Evolutionary conservation across 2,797 vertebrate genomes (phyloP).

Genomic region (Coendou prehensilis): DNA sequence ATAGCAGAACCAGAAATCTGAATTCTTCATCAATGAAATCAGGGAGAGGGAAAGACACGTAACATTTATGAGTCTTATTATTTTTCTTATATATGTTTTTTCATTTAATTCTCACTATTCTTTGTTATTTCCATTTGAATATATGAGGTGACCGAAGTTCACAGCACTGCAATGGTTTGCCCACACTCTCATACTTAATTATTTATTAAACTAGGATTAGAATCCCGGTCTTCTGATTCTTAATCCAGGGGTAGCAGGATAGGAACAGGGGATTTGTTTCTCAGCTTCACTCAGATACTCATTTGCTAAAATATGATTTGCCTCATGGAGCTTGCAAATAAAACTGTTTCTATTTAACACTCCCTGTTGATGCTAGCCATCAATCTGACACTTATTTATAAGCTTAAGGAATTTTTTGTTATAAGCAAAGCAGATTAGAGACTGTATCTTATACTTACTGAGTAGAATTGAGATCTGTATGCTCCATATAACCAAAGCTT

Average conservation of each 20-base stretch:
- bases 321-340: constrained; percentile 57
- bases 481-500: constrained; percentile 40
- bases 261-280: constrained; percentile 56
- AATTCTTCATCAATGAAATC: neutral
- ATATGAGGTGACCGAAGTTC: constrained; percentile 39
- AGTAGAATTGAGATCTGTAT: constrained; percentile 28
- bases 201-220: constrained; percentile 52
- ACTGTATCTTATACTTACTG: neutral
- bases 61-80: constrained; percentile 18
- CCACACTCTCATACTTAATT: constrained; percentile 2
- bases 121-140: constrained; percentile 33
- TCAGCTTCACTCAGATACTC: constrained; percentile 56
- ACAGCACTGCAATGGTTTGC: neutral
- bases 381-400: neutral
- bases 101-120: constrained; percentile 32
- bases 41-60: constrained; percentile 27
- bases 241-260: neutral
- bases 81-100: constrained; percentile 41
- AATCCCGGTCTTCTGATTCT: constrained; percentile 60
- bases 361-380: constrained; percentile 46
- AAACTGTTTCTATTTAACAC: constrained; percentile 46
- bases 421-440: constrained; percentile 54
- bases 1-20: constrained; percentile 37
- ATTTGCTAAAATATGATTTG: constrained; percentile 71
- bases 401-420: constrained; percentile 52